Conservation (phyloP, 1,140 invertebrate genomes). For the Galleria mellonella region DNA sequence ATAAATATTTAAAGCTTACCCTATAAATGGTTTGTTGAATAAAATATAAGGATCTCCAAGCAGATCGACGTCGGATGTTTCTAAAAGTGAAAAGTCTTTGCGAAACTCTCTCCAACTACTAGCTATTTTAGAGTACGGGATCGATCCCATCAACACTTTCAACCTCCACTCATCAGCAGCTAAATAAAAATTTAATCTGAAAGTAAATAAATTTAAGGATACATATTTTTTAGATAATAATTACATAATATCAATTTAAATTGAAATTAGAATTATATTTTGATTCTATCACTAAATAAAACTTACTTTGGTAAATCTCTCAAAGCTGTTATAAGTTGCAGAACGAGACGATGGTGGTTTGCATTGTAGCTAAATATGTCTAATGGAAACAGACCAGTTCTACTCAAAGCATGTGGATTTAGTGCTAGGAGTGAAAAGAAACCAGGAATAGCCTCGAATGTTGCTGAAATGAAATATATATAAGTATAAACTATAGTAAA, state of each 20-base stretch:
- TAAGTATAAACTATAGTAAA: too few species aligned
- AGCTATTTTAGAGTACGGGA: conserved; percentile 51
- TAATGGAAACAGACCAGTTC: conserved; percentile 47
- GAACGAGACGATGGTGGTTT: conserved; percentile 57
- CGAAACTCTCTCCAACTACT: conserved; percentile 71
- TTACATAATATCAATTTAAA: conserved; percentile 6
- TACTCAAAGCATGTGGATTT: conserved; percentile 54
- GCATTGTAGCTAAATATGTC: conserved; percentile 52
- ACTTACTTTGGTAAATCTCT: conserved; percentile 70
- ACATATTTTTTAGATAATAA: too few species aligned
- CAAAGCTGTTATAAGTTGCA: conserved; percentile 70
- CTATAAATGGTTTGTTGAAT: conserved; percentile 76
- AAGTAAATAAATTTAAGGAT: conserved; percentile 17
- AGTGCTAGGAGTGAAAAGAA: conserved; percentile 69
- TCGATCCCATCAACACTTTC: conserved; percentile 65
- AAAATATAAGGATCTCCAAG: conserved; percentile 74
- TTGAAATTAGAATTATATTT: background rate
- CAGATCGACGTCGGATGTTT: conserved; percentile 63
- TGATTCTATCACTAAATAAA: too few species aligned
- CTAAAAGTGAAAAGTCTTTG: conserved; percentile 58
- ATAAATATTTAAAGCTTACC: conserved; percentile 46
- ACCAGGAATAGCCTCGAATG: conserved; percentile 69
- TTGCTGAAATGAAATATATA: conserved; percentile 43
- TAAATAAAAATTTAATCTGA: conserved; percentile 76
- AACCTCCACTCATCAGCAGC: conserved; percentile 77